These are phyloP conservation scores for Meiosimyza platycephala DNA, from an alignment of 2,888 invertebrate genomes.

Conservation along the genomic window DNA sequence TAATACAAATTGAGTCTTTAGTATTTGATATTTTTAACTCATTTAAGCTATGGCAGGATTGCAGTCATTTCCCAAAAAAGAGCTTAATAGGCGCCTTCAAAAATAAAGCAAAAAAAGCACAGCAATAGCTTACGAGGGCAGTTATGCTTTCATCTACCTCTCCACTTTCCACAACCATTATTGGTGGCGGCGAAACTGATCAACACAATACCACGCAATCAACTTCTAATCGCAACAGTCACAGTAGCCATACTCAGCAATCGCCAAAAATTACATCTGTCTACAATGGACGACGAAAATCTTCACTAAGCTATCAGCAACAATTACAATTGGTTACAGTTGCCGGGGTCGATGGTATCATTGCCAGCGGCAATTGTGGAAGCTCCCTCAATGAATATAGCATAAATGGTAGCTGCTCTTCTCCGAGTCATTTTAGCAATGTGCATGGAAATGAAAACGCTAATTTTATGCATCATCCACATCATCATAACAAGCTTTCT, in stretches of 20 bases:
- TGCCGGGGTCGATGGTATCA: constrained; percentile 44
- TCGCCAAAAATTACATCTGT: constrained; percentile 12
- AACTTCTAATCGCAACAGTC: constrained; percentile 1
- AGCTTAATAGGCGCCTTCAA: too few relatives aligned
- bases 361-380: constrained; percentile 23
- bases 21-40: too few relatives aligned
- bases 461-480: constrained; percentile 45
- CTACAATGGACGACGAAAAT: constrained; percentile 52
- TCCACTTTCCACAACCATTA: background rate
- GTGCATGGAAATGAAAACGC: constrained; percentile 53
- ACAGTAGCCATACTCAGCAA: constrained; percentile 10
- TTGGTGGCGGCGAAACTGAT: background rate
- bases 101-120: too few relatives aligned
- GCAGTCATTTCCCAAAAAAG: too few relatives aligned
- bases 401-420: background rate
- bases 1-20: too few relatives aligned
- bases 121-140: background rate
- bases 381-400: background rate
- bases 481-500: constrained; percentile 51
- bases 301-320: constrained; percentile 58
- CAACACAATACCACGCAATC: constrained; percentile 7
- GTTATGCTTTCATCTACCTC: constrained; percentile 6
- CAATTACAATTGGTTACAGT: constrained; percentile 49
- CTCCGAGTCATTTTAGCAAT: constrained; percentile 38
- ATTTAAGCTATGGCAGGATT: too few relatives aligned